Percentiles rank a stretch among this genome's conserved stretches.
These are phyloP conservation scores for Folsomia candida DNA, from an alignment of 2,888 invertebrate species.

Conservation along the genomic window DNA sequence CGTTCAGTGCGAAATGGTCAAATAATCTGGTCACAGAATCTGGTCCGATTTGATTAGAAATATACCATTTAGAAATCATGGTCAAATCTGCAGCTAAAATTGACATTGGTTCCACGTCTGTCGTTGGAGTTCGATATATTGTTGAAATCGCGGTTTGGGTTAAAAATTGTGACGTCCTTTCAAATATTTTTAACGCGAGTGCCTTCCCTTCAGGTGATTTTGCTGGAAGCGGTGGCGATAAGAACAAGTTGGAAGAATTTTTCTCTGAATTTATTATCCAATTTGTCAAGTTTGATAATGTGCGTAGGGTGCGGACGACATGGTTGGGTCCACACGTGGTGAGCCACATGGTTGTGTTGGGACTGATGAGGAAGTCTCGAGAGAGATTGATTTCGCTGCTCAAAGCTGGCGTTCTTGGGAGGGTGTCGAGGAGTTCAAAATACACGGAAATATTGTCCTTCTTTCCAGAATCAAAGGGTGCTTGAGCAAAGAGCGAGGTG, in stretches of 20 bases:
- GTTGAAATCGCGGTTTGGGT: constrained; percentile 19
- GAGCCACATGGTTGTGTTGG: constrained; percentile 44
- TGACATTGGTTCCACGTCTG: constrained; percentile 41
- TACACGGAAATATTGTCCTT: constrained; percentile 44
- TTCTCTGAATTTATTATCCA: constrained; percentile 23
- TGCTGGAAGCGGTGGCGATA: too few relatives aligned
- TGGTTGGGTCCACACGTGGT: constrained; percentile 34
- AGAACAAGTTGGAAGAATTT: neutral
- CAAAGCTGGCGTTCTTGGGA: constrained; percentile 28
- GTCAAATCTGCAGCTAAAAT: constrained; percentile 43
- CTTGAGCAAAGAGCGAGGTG: constrained; percentile 18
- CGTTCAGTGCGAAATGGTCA: constrained; percentile 39
- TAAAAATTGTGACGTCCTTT: constrained; percentile 26
- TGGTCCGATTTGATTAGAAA: neutral
- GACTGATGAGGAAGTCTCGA: constrained; percentile 35
- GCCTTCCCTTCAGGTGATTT: constrained; percentile 21
- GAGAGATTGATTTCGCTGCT: constrained; percentile 20
- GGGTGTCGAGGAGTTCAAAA: constrained; percentile 32
- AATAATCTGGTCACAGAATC: constrained; percentile 22
- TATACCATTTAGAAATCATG: constrained; percentile 14
- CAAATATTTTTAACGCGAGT: constrained; percentile 17
- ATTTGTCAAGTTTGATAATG: constrained; percentile 22
- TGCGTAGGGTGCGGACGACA: constrained; percentile 36
- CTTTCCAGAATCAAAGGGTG: constrained; percentile 18
- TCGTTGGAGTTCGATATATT: constrained; percentile 24